These are phyloP conservation scores for Alces alces DNA, from an alignment of 2,113 vertebrate genomes.

Conservation along the genomic window DNA sequence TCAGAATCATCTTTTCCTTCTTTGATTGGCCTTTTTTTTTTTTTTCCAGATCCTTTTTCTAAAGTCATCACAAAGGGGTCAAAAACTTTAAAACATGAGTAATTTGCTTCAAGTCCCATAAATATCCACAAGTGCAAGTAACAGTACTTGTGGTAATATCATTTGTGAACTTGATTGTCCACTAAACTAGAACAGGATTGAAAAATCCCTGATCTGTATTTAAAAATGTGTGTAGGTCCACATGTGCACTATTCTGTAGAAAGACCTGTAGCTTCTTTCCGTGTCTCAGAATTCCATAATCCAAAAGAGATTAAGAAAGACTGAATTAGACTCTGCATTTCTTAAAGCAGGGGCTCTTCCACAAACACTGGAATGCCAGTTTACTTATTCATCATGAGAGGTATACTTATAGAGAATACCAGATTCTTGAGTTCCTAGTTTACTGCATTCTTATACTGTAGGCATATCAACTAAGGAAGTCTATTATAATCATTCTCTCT, in stretches of 20 bases:
- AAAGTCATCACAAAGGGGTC: not conserved
- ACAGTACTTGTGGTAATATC: not conserved
- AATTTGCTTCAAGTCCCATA: not conserved
- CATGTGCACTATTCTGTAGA: not conserved
- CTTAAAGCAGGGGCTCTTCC: not conserved
- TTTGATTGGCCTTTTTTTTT: not conserved
- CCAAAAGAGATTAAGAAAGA: not conserved
- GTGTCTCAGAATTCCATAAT: not conserved
- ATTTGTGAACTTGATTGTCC: not conserved
- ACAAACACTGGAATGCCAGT: not conserved
- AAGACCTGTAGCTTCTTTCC: not conserved
- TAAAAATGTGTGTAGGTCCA: not conserved
- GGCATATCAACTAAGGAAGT: not conserved
- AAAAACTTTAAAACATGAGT: not conserved
- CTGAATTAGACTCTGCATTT: not conserved
- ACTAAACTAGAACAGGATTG: not conserved
- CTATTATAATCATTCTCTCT: not conserved
- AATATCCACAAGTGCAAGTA: not conserved
- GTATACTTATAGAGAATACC: not conserved
- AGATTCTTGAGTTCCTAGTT: not conserved
- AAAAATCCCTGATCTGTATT: not conserved
- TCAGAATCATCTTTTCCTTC: not conserved
- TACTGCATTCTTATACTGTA: not conserved
- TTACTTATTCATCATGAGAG: not conserved
- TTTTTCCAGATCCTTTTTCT: not conserved